phyloP scores from a whole-genome alignment of 2,113 vertebrate species.

The Garra rufa region DNA sequence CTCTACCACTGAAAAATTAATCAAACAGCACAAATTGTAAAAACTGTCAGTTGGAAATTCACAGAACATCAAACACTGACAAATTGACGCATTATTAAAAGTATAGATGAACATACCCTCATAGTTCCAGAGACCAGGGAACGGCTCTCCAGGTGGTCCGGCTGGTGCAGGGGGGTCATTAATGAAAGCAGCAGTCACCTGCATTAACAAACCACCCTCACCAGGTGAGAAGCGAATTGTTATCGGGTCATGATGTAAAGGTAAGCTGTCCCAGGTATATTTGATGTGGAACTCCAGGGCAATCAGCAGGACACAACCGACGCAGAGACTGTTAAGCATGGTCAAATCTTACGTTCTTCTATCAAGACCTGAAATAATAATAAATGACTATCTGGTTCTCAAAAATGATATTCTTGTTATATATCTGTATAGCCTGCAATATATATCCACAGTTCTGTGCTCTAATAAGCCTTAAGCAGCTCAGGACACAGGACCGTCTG shows the following conservation, averaged over 20 bases:
- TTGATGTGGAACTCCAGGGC: conserved; percentile 84
- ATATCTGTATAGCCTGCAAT: no score
- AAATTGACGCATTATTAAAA: not conserved
- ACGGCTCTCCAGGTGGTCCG: conserved; percentile 80
- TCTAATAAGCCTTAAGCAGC: not conserved
- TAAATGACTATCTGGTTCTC: no score
- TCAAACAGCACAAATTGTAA: not conserved
- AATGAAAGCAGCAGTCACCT: conserved; percentile 85
- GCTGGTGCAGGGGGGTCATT: conserved; percentile 83
- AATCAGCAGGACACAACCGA: conserved; percentile 30
- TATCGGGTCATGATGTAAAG: conserved; percentile 81
- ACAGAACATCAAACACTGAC: not conserved
- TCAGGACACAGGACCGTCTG: not conserved
- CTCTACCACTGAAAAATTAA: conserved; percentile 84
- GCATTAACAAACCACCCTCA: conserved; percentile 77
- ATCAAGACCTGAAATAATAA: not conserved
- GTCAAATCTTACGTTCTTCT: not conserved
- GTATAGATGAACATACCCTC: conserved; percentile 76
- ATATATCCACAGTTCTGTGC: not conserved
- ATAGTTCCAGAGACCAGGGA: conserved; percentile 87
- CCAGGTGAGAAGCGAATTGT: conserved; percentile 74
- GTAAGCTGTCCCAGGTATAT: conserved; percentile 85
- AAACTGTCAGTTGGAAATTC: not conserved
- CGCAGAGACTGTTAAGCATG: conserved; percentile 22
- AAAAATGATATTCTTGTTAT: not conserved